Conservation (phyloP, 2,113 vertebrate species). For the Oceanodroma tethys region DNA sequence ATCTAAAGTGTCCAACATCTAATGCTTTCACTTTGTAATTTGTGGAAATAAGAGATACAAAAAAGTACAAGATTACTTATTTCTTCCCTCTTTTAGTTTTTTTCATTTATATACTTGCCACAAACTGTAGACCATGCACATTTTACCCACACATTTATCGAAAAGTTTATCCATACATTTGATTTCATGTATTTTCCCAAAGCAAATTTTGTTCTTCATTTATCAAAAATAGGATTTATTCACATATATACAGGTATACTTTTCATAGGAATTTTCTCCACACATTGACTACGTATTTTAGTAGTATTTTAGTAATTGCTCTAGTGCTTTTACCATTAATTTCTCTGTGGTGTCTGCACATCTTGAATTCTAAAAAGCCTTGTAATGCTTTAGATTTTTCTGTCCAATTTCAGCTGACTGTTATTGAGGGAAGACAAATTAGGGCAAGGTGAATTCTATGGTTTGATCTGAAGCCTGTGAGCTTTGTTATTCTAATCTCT, state of each 20-base stretch:
- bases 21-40: not conserved
- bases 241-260: not conserved
- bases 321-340: not conserved
- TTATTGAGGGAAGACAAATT: not conserved
- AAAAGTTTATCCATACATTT: not conserved
- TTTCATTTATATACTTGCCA: not conserved
- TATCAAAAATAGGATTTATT: not conserved
- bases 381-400: not conserved
- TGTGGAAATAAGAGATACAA: not conserved
- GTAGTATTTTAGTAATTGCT: not conserved
- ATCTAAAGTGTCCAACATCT: not conserved
- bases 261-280: not conserved
- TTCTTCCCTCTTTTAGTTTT: not conserved
- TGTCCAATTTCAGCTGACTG: not conserved
- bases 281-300: not conserved
- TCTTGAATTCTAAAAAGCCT: not conserved
- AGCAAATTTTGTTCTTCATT: not conserved
- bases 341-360: not conserved
- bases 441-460: not conserved
- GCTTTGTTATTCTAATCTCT: not conserved
- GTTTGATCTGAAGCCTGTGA: not conserved
- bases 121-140: not conserved
- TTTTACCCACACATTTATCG: not conserved
- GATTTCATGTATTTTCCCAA: not conserved
- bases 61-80: not conserved